These are phyloP conservation scores for Motacilla tschutschensis DNA, from an alignment of 2,113 vertebrate species.

Conservation along the genomic window DNA sequence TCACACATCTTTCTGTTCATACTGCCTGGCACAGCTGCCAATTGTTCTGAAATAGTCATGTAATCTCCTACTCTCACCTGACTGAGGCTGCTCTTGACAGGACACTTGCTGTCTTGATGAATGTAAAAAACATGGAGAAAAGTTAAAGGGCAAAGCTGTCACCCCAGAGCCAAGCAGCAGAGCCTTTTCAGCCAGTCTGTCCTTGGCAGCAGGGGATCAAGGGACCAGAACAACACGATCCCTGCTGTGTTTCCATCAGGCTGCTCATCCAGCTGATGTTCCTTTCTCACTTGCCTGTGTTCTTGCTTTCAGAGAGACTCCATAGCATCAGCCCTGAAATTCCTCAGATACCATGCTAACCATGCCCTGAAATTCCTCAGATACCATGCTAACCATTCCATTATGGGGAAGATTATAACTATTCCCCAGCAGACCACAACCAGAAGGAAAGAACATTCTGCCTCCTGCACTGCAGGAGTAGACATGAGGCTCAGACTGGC, in stretches of 20 bases:
- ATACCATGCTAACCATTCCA: background rate
- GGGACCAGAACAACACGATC: background rate
- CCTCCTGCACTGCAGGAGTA: background rate
- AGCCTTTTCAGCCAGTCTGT: background rate
- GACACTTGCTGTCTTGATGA: background rate
- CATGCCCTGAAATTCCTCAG: background rate
- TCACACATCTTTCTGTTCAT: background rate
- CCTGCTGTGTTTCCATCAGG: background rate
- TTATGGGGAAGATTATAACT: background rate
- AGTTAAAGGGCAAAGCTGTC: background rate
- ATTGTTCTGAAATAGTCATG: background rate
- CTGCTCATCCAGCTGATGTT: background rate
- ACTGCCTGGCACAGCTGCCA: background rate
- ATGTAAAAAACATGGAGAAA: background rate
- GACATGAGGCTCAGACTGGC: background rate
- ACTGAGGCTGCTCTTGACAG: background rate
- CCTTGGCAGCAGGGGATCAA: background rate
- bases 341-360: slow-evolving; percentile 21
- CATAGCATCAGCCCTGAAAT: background rate
- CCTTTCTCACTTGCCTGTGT: background rate
- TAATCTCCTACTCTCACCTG: background rate
- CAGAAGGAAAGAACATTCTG: slow-evolving; percentile 14
- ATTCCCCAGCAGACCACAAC: background rate
- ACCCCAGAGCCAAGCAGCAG: background rate
- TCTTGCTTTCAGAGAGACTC: background rate